A percentile compares a stretch with the other conserved stretches of the same genome.
These are phyloP conservation scores for Cairina moschata DNA, from an alignment of 2,113 vertebrate species.

Conservation along the genomic window DNA sequence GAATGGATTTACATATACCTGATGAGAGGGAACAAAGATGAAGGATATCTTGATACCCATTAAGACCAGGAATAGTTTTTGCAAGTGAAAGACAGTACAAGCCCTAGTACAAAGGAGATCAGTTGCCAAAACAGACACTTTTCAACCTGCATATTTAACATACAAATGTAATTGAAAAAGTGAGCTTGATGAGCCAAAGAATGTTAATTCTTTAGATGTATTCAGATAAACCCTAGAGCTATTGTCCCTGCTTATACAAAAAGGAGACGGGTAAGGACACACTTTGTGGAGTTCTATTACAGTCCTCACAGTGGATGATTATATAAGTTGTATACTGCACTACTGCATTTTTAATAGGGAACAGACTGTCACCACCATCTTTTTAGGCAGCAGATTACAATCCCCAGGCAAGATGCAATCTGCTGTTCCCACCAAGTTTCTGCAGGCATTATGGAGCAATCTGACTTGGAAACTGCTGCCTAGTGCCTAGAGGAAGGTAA, in stretches of 20 bases:
- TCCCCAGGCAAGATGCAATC: constrained; percentile 46
- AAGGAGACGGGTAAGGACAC: neutral
- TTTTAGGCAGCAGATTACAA: constrained; percentile 16
- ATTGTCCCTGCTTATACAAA: neutral
- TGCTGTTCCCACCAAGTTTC: constrained; percentile 44
- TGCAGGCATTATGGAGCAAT: constrained; percentile 14
- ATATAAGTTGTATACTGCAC: constrained; percentile 3
- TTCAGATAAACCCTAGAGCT: neutral
- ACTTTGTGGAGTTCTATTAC: neutral
- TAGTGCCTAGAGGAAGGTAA: neutral
- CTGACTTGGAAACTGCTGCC: constrained; percentile 33
- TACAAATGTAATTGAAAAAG: neutral
- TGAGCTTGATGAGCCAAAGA: neutral
- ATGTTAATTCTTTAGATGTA: neutral
- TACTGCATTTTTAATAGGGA: constrained; percentile 40
- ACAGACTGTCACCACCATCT: constrained; percentile 32
- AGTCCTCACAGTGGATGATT: neutral
- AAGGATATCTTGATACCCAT: neutral
- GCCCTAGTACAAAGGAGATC: neutral
- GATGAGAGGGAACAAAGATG: neutral
- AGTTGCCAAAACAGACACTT: neutral
- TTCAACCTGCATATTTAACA: neutral
- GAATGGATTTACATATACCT: neutral
- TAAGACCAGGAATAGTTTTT: neutral
- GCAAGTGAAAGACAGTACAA: neutral